phyloP scores from a whole-genome alignment of 2,797 vertebrate species.

The Notolabrus celidotus region DNA sequence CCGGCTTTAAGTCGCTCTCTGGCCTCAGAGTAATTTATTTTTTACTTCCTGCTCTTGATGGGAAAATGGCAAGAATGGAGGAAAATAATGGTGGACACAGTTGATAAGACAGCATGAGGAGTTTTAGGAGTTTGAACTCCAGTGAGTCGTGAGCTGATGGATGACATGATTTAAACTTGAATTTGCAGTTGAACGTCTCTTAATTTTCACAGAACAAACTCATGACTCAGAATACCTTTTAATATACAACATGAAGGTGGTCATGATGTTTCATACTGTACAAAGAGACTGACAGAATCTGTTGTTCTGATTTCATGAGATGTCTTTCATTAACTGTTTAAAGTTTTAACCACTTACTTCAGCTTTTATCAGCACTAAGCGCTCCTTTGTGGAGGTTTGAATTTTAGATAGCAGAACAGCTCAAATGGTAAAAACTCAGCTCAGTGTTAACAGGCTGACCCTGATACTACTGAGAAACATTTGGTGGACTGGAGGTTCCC shows the following conservation, averaged over 20 bases:
- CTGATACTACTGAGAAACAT: background rate
- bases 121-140: slow-evolving; percentile 19
- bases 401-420: background rate
- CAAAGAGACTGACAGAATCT: background rate
- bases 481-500: background rate
- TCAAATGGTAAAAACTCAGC: background rate
- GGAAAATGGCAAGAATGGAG: slow-evolving; percentile 61
- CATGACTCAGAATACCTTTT: background rate
- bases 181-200: background rate
- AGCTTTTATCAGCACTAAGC: background rate
- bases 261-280: slow-evolving; percentile 1
- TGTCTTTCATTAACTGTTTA: background rate
- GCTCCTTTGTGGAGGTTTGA: background rate
- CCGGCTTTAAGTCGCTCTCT: slow-evolving; percentile 67
- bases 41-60: slow-evolving; percentile 59
- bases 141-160: slow-evolving; percentile 8
- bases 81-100: slow-evolving; percentile 45
- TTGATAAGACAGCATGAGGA: slow-evolving; percentile 41
- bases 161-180: slow-evolving; percentile 3
- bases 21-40: slow-evolving; percentile 66
- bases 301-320: background rate
- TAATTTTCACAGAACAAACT: slow-evolving; percentile 2
- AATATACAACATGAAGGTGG: slow-evolving; percentile 5
- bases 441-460: background rate
- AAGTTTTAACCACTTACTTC: background rate